phyloP scores from a whole-genome alignment of 2,113 vertebrate species.

The Salminus brasiliensis region DNA sequence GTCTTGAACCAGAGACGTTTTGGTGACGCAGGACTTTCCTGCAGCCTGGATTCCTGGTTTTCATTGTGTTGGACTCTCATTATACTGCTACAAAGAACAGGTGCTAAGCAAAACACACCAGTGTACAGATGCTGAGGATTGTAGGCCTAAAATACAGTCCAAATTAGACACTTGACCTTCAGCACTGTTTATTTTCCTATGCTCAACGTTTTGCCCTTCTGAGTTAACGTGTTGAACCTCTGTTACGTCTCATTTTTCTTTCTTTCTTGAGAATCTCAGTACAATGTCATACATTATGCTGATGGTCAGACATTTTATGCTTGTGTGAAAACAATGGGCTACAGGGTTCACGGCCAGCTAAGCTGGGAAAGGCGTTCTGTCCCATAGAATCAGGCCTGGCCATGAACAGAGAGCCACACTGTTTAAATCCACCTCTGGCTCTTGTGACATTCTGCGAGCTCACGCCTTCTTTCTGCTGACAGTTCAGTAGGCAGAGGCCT shows the following conservation, averaged over 20 bases:
- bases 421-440: constrained; percentile 48
- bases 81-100: neutral
- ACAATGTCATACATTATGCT: constrained; percentile 27
- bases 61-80: neutral
- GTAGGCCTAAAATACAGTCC: neutral
- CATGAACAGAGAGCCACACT: constrained; percentile 51
- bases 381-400: constrained; percentile 31
- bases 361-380: constrained; percentile 42
- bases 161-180: neutral
- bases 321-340: constrained; percentile 23
- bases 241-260: neutral
- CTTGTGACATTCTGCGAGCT: constrained; percentile 54
- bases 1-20: constrained; percentile 30
- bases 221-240: neutral
- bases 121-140: neutral
- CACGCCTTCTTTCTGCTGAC: constrained; percentile 50
- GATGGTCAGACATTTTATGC: constrained; percentile 3
- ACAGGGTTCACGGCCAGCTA: constrained; percentile 20
- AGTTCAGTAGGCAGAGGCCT: constrained; percentile 33
- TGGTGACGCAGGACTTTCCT: constrained; percentile 7
- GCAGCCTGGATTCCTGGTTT: neutral
- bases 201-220: neutral
- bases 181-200: neutral
- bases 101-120: neutral
- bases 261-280: neutral